phyloP scores from a whole-genome alignment of 2,113 vertebrate genomes.

The Crotalus helleri region DNA sequence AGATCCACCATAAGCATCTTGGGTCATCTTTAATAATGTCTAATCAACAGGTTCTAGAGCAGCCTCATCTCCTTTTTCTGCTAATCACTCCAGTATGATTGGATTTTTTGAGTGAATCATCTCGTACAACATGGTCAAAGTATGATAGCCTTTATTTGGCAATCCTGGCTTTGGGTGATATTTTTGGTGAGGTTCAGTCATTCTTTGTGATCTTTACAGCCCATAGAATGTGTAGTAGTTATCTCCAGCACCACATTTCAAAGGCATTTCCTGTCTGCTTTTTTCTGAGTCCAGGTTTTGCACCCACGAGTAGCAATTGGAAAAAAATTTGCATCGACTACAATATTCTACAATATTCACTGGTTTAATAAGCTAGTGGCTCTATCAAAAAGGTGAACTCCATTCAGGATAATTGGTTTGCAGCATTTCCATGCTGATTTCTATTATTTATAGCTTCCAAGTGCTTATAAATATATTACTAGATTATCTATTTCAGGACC shows the following conservation, averaged over 20 bases:
- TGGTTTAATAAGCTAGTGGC: neutral
- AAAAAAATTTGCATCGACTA: too few species aligned
- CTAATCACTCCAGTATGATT: neutral
- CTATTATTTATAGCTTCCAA: neutral
- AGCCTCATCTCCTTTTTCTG: neutral
- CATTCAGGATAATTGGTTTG: neutral
- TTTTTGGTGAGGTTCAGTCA: neutral
- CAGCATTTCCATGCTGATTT: neutral
- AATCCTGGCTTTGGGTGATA: neutral
- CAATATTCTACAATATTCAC: neutral
- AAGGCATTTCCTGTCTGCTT: too few species aligned
- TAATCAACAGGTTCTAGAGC: neutral
- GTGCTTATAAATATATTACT: neutral
- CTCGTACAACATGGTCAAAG: neutral
- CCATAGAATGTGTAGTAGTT: neutral
- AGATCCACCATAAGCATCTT: neutral
- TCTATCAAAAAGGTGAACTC: neutral
- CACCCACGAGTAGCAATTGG: too few species aligned
- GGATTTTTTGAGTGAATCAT: neutral
- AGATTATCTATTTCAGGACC: neutral
- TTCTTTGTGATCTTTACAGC: neutral
- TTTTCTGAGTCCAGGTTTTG: too few species aligned
- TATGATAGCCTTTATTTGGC: neutral
- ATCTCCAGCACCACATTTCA: neutral
- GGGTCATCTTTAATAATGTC: neutral